Evolutionary conservation across 2,113 vertebrate species (phyloP).

Genomic region (Emydocephalus ijimae): DNA sequence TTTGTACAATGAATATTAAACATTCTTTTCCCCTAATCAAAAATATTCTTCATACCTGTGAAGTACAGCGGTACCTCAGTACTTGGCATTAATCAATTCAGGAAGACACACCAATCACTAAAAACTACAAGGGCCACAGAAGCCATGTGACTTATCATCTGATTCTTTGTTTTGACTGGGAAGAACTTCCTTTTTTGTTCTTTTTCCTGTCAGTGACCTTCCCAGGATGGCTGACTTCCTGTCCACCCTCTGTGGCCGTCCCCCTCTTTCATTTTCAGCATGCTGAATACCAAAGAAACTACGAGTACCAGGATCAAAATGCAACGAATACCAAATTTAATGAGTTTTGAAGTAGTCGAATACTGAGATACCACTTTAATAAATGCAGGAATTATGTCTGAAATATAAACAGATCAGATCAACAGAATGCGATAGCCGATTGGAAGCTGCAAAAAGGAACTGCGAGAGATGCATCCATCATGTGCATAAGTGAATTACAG

Average conservation of each 20-base stretch:
- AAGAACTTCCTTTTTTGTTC: too few species aligned
- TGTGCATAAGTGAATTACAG: background rate
- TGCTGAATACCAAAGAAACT: too few species aligned
- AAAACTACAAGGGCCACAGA: background rate
- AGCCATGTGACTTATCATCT: too few species aligned
- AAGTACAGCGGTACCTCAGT: background rate
- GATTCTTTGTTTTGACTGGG: too few species aligned
- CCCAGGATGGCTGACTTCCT: too few species aligned
- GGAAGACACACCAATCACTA: background rate
- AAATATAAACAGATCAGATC: background rate
- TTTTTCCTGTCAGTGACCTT: too few species aligned
- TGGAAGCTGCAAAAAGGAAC: background rate
- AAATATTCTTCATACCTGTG: background rate
- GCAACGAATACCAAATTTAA: too few species aligned
- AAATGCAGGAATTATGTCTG: accelerated
- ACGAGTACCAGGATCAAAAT: too few species aligned
- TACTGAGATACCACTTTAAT: background rate
- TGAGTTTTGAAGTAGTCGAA: too few species aligned
- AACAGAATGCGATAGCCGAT: background rate
- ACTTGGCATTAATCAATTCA: background rate
- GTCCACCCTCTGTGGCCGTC: too few species aligned
- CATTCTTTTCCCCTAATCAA: background rate
- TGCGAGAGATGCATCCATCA: background rate
- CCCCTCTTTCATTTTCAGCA: too few species aligned
- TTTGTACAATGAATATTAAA: background rate